Base-by-base conservation (phyloP, 2,113 vertebrate species). In the Zingel zingel region DNA sequence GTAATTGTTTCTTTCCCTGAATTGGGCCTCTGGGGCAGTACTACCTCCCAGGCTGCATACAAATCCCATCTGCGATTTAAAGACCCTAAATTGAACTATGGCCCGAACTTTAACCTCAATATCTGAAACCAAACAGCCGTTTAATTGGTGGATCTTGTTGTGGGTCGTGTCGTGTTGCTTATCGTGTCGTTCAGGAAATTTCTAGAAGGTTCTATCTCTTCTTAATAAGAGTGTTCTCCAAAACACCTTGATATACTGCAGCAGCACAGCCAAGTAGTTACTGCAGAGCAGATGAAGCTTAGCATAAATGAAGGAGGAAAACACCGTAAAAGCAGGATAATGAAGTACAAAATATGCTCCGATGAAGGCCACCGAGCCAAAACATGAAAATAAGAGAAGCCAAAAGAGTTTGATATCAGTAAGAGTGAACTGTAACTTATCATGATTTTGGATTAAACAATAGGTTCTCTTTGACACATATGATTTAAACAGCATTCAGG, bases 1-100 rank as follows among this genome's bases (percentile, higher is more conserved):
- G 82, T 82, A 85, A 86, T 82, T 90, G 71, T 80, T 73, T 86
- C 51, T 66, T 61, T 61, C n/a, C 10, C 53, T 58, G 23, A 58
- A 48, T 56, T 43, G 53, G 54, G 59, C 68, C 78, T 86, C 66
- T 21, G 80, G 79, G 19, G 53, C 5, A 25, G 54, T 74, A 39
- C 27, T 69, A 65, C 23, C 68, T 70, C 56, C 62, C 23, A 47
- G 48, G 59, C 61, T 71, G n/a, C 61, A 63, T n/a, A 67, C 27
- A 82, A 76, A 86, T 69, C 45, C 54, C 47, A 36, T 33, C 51
- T 70, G 33, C 7, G 58, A 82, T 63, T 74, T 62, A 23, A 57
- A 76, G 83, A 61, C 33, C 61, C 54, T 1, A n/a, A 58, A 27
- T 14, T 84, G 68, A 92, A 56, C 84, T 74, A 23, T 62, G 80